Evolutionary conservation across 1,140 invertebrate genomes (phyloP), one percentile per base, ranked within the genome.

Genomic region (Formica selysi): DNA sequence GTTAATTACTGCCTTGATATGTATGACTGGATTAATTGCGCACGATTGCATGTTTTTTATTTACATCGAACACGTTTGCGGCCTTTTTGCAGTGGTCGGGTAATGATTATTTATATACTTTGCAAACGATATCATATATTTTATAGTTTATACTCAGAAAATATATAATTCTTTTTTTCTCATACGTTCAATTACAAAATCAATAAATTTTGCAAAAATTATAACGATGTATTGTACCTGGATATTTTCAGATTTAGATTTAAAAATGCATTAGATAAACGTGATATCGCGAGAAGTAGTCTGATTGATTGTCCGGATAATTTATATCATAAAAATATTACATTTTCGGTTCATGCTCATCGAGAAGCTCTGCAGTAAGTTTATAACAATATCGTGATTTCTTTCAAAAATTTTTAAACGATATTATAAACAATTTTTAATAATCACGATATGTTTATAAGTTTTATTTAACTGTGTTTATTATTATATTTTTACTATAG

Each of bases 321-420:
- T n/a, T 2, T 51, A 3, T 78, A 79, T 29, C n/a, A 48, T 13
- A 76, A n/a, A 51, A 87, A 89, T 59, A 0, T 81, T 64, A 54
- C 29, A 0, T 38, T 74, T 70, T 85, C 79, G 8, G 22, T 84
- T 10, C n/a, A 48, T 6, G 71, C 26, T 13, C 80, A 84, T 26
- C 38, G 19, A 38, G 32, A 44, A 73, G 41, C 71, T 22, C 16
- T 84, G 41, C 70, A 48, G 80, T 83, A 26, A 74, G 73, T 78
- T 11, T n/a, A n/a, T 36, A 64, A 62, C 48, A 76, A 67, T 48
- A 16, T 44, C 7, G 22, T 13, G 41, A 16, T 16, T 44, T 71
- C 57, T 61, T n/a, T 22, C 1, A 51, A 0, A 0, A 51, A 51
- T 5, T 51, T 51, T 51, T 16, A 19, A 19, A 51, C 48, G 1